Evolutionary conservation across 2,113 vertebrate genomes (phyloP).

Genomic region (Erythrolamprus reginae): DNA sequence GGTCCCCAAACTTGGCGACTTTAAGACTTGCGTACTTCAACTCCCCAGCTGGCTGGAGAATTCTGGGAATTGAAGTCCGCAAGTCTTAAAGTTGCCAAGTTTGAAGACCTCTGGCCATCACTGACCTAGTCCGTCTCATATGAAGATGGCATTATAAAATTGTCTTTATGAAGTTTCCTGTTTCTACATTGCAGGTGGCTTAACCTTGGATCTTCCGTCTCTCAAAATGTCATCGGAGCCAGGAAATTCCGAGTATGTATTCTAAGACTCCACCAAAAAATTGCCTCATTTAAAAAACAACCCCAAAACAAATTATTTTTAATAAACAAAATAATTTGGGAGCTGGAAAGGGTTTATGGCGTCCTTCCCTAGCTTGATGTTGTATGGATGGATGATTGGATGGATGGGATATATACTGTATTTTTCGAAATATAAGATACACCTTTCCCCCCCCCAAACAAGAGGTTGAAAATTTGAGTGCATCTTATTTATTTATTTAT

Average conservation of each 20-base stretch:
- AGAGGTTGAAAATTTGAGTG: no score
- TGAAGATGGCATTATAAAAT: background rate
- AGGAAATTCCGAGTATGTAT: constrained; percentile 53
- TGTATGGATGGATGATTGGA: no score
- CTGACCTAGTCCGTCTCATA: background rate
- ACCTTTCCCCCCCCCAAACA: no score
- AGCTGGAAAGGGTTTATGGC: background rate
- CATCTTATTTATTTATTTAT: no score
- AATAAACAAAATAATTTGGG: background rate
- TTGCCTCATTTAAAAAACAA: background rate
- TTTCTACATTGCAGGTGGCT: constrained; percentile 48
- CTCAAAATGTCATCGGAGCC: constrained; percentile 48
- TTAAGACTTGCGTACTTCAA: no score
- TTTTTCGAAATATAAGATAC: no score
- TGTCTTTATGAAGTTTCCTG: constrained; percentile 12
- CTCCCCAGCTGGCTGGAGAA: no score
- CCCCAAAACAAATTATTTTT: background rate
- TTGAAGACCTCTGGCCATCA: no score
- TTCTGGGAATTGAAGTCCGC: no score
- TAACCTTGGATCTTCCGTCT: constrained; percentile 50
- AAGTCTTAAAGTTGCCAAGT: no score
- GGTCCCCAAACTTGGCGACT: no score
- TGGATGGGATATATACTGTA: no score
- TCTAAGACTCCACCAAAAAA: background rate
- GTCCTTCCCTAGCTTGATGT: background rate